Evolutionary conservation across 2,797 vertebrate genomes (phyloP).

Genomic region (Alectoris magna): DNA sequence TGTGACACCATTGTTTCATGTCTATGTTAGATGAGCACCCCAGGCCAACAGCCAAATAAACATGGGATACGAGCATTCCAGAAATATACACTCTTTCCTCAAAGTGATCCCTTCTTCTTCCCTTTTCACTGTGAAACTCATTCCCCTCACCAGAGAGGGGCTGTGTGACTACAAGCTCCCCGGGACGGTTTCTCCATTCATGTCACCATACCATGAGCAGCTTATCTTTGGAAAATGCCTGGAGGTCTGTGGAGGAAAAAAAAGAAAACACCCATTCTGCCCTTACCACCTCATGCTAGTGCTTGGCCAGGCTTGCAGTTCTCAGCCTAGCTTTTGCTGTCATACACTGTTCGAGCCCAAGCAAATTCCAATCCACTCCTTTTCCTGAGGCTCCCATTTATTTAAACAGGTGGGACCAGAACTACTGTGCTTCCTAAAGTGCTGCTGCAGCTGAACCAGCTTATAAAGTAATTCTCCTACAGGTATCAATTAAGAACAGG

Average conservation of each 20-base stretch:
- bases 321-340: background rate
- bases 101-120: background rate
- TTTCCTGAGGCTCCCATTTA: conserved; percentile 40
- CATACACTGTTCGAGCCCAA: background rate
- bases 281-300: background rate
- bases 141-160: background rate
- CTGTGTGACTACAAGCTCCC: background rate
- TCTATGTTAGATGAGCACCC: background rate
- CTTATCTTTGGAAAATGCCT: conserved; percentile 31
- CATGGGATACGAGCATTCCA: background rate
- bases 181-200: background rate
- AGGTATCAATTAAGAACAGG: background rate
- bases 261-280: background rate
- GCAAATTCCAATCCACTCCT: conserved; percentile 28
- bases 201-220: background rate
- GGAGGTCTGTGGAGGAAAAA: background rate
- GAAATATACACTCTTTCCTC: background rate
- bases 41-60: background rate
- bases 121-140: background rate
- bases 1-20: background rate
- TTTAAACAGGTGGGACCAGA: conserved; percentile 45
- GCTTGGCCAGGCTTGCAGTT: background rate
- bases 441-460: conserved; percentile 30
- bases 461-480: background rate
- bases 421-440: background rate